phyloP scores from a whole-genome alignment of 1,140 invertebrate genomes.

The Drosophila varians region DNA sequence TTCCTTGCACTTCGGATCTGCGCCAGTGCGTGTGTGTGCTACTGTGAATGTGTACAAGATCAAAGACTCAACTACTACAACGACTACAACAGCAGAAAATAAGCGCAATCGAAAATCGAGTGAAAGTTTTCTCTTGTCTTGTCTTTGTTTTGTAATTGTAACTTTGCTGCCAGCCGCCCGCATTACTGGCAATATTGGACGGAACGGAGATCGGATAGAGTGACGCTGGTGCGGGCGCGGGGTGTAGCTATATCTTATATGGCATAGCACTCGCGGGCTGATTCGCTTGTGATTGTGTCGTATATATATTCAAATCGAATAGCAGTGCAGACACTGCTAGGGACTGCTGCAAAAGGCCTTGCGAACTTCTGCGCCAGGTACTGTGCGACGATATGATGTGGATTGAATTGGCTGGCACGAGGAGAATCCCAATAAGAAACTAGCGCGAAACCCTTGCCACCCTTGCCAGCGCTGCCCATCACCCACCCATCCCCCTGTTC shows the following conservation, averaged over 20 bases:
- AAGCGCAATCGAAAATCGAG: slow-evolving; percentile 36
- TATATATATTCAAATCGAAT: slow-evolving; percentile 48
- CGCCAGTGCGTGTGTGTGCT: slow-evolving; percentile 10
- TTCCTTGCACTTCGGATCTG: slow-evolving; percentile 27
- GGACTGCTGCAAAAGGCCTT: slow-evolving; percentile 56
- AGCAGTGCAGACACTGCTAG: slow-evolving; percentile 24
- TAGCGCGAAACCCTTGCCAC: slow-evolving; percentile 54
- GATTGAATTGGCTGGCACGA: slow-evolving; percentile 13
- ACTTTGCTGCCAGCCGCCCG: slow-evolving; percentile 52
- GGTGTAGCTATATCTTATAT: slow-evolving; percentile 37
- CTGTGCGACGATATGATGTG: slow-evolving; percentile 15
- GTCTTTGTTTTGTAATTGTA: slow-evolving; percentile 73
- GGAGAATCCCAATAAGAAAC: slow-evolving; percentile 54
- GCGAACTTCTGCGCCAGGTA: slow-evolving; percentile 69
- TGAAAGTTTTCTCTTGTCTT: slow-evolving; percentile 64
- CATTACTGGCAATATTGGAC: slow-evolving; percentile 57
- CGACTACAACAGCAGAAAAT: slow-evolving; percentile 1
- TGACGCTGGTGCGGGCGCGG: slow-evolving; percentile 37
- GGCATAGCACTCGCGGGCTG: slow-evolving; percentile 25
- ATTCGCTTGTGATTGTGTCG: slow-evolving; percentile 36
- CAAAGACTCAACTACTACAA: neutral
- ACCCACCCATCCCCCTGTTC: neutral
- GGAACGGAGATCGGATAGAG: slow-evolving; percentile 15
- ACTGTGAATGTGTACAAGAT: slow-evolving; percentile 14
- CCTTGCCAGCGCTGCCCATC: neutral